Conservation (phyloP, 2,888 invertebrate genomes). For the Rhagophthalmus giganteus region DNA sequence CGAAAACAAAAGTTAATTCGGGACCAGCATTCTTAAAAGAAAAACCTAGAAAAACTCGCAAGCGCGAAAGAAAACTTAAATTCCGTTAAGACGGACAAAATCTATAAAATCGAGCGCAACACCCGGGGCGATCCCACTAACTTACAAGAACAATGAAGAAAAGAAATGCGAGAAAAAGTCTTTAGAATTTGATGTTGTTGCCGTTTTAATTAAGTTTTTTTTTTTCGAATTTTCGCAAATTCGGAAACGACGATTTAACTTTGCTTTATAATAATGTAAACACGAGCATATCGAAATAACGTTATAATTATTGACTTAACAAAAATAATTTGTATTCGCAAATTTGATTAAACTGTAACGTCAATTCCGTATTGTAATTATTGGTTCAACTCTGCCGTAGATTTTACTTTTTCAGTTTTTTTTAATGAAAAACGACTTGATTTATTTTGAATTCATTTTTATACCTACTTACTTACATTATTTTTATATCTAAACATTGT, state of each 20-base stretch:
- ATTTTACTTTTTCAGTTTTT: too few species aligned
- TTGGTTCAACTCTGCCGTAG: too few species aligned
- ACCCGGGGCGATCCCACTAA: slow-evolving; percentile 1
- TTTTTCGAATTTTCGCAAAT: neutral
- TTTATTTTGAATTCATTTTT: too few species aligned
- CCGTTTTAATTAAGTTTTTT: neutral
- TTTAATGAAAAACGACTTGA: too few species aligned
- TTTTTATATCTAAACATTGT: too few species aligned
- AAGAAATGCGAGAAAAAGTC: neutral
- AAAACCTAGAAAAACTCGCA: neutral
- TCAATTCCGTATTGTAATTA: too few species aligned
- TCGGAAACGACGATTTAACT: neutral
- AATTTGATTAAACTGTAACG: too few species aligned
- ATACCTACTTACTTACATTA: too few species aligned
- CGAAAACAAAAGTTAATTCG: neutral
- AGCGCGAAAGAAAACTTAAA: slow-evolving; percentile 4
- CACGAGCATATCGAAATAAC: neutral
- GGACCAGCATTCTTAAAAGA: neutral
- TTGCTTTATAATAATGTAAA: too few species aligned
- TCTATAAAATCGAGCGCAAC: slow-evolving; percentile 5
- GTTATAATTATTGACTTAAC: too few species aligned
- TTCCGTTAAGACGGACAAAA: slow-evolving; percentile 8
- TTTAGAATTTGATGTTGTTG: neutral
- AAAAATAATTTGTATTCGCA: too few species aligned
- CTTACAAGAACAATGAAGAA: slow-evolving; percentile 3